Conservation (phyloP, 2,797 vertebrate genomes). For the Spea hammondii region DNA sequence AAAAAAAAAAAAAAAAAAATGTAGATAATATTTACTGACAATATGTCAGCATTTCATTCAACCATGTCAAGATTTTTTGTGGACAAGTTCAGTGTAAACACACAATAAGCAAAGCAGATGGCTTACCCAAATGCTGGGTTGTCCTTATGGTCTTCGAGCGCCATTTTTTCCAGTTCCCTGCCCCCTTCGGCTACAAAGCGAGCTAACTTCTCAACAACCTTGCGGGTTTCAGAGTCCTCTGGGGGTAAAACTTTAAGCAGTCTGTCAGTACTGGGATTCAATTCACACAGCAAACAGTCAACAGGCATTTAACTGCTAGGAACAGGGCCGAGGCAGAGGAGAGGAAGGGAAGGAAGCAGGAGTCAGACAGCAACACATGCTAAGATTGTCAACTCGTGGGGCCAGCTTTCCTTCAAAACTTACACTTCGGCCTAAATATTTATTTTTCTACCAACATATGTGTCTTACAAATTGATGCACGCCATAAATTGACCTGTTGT, state of each 20-base stretch:
- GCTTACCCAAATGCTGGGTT: slow-evolving; percentile 91
- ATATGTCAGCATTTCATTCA: no score
- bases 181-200: slow-evolving; percentile 94
- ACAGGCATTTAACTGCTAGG: slow-evolving; percentile 74
- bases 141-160: slow-evolving; percentile 91
- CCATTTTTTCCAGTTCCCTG: slow-evolving; percentile 87
- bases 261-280: slow-evolving; percentile 91
- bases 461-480: not conserved
- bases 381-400: slow-evolving; percentile 21
- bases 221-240: slow-evolving; percentile 89
- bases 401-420: not conserved
- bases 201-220: slow-evolving; percentile 94
- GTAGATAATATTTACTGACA: no score
- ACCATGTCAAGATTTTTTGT: no score
- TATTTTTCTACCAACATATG: no score
- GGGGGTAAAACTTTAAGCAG: slow-evolving; percentile 99
- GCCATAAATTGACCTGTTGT: not conserved
- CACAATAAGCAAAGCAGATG: not conserved
- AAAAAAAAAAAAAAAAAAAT: not conserved
- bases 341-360: slow-evolving; percentile 56
- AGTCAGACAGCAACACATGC: slow-evolving; percentile 46
- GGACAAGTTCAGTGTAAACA: no score
- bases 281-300: slow-evolving; percentile 75
- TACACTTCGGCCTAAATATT: no score
- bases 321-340: slow-evolving; percentile 57